Conservation (phyloP, 2,113 vertebrate species). For the Cichladusa arquata region DNA sequence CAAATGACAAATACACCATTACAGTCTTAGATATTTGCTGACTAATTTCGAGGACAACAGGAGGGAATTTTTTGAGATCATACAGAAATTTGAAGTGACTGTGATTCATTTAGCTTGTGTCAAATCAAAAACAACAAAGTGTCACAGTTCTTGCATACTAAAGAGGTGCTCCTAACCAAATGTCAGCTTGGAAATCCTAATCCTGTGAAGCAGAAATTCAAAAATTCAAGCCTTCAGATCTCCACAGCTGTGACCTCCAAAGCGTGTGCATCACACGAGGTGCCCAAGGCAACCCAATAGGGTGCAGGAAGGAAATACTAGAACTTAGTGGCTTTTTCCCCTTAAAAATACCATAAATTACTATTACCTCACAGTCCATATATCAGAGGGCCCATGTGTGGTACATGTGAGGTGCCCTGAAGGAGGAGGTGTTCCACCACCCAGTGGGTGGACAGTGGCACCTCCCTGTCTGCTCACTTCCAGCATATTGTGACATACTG, state of each 20-base stretch:
- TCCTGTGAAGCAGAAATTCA: neutral
- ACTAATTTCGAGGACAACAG: neutral
- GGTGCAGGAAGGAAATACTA: neutral
- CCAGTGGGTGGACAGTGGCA: neutral
- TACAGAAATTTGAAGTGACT: neutral
- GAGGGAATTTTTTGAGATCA: neutral
- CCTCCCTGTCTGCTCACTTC: neutral
- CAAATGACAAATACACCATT: neutral
- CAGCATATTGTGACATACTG: neutral
- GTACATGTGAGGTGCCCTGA: accelerated
- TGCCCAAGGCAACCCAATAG: neutral
- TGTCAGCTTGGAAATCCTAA: neutral
- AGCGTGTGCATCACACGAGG: accelerated
- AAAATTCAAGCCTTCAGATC: neutral
- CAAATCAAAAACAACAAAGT: neutral
- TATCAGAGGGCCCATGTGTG: accelerated
- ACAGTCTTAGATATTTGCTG: neutral
- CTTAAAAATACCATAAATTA: neutral
- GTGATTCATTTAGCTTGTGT: neutral
- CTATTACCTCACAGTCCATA: neutral
- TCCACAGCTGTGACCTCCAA: neutral
- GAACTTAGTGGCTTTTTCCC: accelerated
- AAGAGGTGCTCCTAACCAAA: neutral
- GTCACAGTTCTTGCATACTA: neutral
- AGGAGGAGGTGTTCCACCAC: neutral